Percentiles rank a stretch among this genome's conserved stretches.
phyloP scores from a whole-genome alignment of 2,888 invertebrate species.

The Aspidapion aeneum region DNA sequence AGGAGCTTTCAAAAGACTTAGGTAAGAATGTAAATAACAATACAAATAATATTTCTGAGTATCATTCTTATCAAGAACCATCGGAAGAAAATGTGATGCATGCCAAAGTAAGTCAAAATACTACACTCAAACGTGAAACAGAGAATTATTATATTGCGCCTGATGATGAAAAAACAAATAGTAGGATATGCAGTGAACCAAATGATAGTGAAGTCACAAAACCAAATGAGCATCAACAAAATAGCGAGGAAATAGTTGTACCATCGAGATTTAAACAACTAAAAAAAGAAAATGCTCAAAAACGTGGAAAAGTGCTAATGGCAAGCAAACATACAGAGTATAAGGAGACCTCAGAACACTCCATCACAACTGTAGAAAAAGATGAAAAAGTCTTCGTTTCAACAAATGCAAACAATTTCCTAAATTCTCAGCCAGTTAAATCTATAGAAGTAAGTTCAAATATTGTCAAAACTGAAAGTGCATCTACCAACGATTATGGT shows the following conservation, averaged over 20 bases:
- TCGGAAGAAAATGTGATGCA: neutral
- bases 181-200: neutral
- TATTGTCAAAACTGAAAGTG: neutral
- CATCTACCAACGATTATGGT: neutral
- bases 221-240: neutral
- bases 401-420: neutral
- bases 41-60: neutral
- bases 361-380: neutral
- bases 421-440: neutral
- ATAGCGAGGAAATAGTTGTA: neutral
- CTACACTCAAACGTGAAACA: neutral
- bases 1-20: too few species aligned
- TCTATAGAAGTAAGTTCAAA: neutral
- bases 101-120: neutral
- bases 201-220: neutral
- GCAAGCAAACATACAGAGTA: neutral
- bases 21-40: too few species aligned
- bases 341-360: neutral
- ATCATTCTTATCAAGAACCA: neutral
- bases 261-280: neutral
- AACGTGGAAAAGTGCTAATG: neutral
- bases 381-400: neutral
- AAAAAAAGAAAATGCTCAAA: neutral
- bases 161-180: too few species aligned
- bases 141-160: neutral